These are phyloP conservation scores for Parazoanthus darwini DNA, from an alignment of 92 coral and sea anemone genomes.

Conservation along the genomic window DNA sequence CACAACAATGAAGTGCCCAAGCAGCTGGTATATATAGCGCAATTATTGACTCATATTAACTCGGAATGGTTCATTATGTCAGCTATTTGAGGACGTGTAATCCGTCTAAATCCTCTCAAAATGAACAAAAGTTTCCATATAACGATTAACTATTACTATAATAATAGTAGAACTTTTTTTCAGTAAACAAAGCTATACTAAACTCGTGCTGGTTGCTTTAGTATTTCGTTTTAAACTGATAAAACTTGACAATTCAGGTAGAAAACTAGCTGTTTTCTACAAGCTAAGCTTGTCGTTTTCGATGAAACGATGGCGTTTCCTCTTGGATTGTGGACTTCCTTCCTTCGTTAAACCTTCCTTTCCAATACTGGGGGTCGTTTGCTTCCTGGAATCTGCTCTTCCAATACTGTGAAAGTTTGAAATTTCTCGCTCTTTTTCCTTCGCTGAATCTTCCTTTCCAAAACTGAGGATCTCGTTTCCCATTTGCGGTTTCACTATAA, in stretches of 20 bases:
- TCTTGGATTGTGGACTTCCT: background rate
- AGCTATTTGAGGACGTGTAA: background rate
- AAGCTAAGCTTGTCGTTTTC: background rate
- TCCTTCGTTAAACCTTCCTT: conserved; percentile 3
- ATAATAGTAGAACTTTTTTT: background rate
- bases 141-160: background rate
- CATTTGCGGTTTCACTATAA: no score
- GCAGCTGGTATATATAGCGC: background rate
- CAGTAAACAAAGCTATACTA: background rate
- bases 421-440: conserved; percentile 16
- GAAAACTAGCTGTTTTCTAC: background rate
- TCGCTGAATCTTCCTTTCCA: conserved; percentile 17
- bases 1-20: background rate
- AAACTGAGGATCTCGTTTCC: conserved; percentile 7
- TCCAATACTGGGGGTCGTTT: conserved; percentile 2
- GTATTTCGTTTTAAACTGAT: background rate
- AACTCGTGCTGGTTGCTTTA: background rate
- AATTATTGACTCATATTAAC: background rate
- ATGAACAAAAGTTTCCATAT: background rate
- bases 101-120: background rate
- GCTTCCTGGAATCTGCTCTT: background rate
- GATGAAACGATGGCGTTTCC: background rate
- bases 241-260: no score
- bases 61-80: background rate
- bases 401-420: background rate